Evolutionary conservation across 2,113 vertebrate genomes (phyloP).

Genomic region (Dipodomys merriami): DNA sequence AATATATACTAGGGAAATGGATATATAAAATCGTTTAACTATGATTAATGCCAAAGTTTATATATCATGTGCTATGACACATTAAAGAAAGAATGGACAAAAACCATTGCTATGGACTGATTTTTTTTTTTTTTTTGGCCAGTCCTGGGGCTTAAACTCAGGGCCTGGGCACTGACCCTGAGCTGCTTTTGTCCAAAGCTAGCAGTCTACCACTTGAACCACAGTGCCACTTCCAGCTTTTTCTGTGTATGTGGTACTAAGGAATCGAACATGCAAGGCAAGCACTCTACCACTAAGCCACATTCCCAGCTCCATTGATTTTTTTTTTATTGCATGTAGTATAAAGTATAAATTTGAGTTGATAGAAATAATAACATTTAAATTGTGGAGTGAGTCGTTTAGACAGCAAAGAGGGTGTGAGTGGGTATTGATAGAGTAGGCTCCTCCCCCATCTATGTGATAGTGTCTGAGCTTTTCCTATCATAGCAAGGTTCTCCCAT

Average conservation of each 20-base stretch:
- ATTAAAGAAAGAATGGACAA: no score
- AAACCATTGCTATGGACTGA: no score
- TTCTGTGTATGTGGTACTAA: no score
- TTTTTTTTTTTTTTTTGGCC: no score
- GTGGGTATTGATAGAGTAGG: background rate
- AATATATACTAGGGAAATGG: background rate
- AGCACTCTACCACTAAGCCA: no score
- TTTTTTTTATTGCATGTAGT: background rate
- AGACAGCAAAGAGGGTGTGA: background rate
- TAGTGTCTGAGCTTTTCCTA: background rate
- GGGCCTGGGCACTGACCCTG: no score
- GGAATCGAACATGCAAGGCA: no score
- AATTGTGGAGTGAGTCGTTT: background rate
- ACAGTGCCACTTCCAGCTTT: no score
- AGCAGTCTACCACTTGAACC: no score
- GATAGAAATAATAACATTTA: slow-evolving; percentile 6
- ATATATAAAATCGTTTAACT: background rate
- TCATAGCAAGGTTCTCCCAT: background rate
- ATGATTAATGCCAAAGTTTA: background rate
- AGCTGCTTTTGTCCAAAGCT: no score
- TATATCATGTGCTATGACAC: background rate
- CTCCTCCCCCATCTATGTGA: background rate
- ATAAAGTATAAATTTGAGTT: background rate
- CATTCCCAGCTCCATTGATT: background rate
- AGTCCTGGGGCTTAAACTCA: no score